These are phyloP conservation scores for Saguinus imperator DNA, from an alignment of 2,113 vertebrate genomes.

Conservation along the genomic window DNA sequence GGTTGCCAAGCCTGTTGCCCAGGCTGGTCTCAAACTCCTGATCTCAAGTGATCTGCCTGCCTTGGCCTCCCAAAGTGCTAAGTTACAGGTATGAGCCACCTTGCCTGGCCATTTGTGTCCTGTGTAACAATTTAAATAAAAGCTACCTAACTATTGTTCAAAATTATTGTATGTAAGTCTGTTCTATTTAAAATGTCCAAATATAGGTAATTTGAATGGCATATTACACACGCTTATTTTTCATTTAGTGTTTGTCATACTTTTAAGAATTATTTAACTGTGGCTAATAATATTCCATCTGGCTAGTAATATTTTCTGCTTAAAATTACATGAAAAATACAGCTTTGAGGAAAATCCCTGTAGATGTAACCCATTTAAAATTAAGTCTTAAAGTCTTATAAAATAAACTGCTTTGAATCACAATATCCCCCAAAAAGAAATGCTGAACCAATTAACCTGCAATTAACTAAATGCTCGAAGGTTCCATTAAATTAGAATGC, in stretches of 20 bases:
- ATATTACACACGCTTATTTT: not conserved
- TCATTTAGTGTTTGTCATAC: not conserved
- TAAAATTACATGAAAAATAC: not conserved
- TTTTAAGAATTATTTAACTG: not conserved
- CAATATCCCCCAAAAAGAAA: not conserved
- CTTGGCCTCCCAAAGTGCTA: too few relatives aligned
- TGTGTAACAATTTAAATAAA: not conserved
- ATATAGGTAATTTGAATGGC: not conserved
- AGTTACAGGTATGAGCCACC: too few relatives aligned
- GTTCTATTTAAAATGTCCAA: not conserved
- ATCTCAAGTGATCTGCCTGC: too few relatives aligned
- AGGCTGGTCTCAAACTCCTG: too few relatives aligned
- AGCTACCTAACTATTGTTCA: not conserved
- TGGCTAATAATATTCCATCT: not conserved
- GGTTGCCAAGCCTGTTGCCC: too few relatives aligned
- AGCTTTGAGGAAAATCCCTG: not conserved
- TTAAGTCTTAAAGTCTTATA: not conserved
- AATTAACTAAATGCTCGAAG: not conserved
- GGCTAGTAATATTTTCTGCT: not conserved
- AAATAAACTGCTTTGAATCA: conserved; percentile 13
- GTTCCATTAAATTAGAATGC: not conserved
- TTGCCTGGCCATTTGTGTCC: not conserved
- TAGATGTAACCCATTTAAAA: not conserved
- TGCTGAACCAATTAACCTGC: not conserved
- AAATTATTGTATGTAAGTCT: not conserved